These are phyloP conservation scores for Rhea pennata DNA, from an alignment of 2,113 vertebrate genomes.

Conservation along the genomic window DNA sequence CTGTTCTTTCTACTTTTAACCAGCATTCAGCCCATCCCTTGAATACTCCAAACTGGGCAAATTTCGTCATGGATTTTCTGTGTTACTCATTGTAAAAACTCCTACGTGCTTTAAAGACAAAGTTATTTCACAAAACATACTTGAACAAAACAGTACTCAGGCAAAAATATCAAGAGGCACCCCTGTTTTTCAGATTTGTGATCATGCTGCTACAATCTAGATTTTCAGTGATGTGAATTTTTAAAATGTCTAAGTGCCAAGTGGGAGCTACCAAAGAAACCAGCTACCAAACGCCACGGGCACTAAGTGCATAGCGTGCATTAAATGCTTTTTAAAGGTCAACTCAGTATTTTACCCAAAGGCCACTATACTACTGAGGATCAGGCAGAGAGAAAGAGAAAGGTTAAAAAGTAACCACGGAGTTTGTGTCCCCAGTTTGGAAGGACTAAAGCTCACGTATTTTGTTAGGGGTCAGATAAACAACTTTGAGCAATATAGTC, in stretches of 20 bases:
- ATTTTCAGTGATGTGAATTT: neutral
- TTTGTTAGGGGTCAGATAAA: neutral
- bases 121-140: neutral
- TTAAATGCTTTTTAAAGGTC: neutral
- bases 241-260: neutral
- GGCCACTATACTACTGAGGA: neutral
- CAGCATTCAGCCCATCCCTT: neutral
- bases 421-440: neutral
- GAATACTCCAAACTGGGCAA: neutral
- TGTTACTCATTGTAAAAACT: neutral
- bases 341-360: neutral
- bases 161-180: neutral
- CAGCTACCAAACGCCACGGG: neutral
- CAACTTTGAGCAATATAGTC: neutral
- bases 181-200: neutral
- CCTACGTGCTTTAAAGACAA: neutral
- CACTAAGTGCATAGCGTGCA: fast-evolving
- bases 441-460: neutral
- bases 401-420: neutral
- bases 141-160: neutral
- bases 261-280: neutral
- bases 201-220: neutral
- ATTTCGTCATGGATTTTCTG: fast-evolving
- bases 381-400: neutral
- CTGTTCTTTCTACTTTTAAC: neutral